A percentile compares a stretch with the other conserved stretches of the same genome.
phyloP scores from a whole-genome alignment of 2,888 invertebrate genomes.

The Acheta domesticus region DNA sequence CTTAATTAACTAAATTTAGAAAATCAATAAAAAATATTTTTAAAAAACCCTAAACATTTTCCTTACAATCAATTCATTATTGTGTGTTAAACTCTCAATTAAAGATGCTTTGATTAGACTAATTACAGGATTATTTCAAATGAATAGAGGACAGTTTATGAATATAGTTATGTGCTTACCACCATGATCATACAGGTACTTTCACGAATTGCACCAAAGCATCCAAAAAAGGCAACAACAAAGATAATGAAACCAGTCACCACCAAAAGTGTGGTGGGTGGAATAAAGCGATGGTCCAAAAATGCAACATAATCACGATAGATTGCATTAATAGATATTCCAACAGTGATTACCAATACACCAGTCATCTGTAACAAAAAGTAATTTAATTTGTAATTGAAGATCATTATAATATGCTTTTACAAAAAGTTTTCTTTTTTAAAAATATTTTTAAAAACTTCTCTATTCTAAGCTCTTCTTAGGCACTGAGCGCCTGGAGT shows the following conservation, averaged over 20 bases:
- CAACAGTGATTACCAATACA: conserved; percentile 63
- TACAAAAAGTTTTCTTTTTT: background rate
- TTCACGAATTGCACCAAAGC: conserved; percentile 75
- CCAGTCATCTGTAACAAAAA: conserved; percentile 60
- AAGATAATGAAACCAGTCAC: conserved; percentile 70
- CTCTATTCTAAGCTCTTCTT: too few species aligned
- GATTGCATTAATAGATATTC: conserved; percentile 58
- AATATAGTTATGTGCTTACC: conserved; percentile 43
- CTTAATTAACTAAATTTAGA: too few species aligned
- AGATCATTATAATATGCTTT: background rate
- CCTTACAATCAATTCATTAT: too few species aligned
- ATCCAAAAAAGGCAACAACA: conserved; percentile 76
- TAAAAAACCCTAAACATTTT: too few species aligned
- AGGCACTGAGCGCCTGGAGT: too few species aligned
- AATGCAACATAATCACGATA: conserved; percentile 59
- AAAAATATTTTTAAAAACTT: background rate
- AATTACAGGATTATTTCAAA: too few species aligned
- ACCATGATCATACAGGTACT: conserved; percentile 62
- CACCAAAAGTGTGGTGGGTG: conserved; percentile 72
- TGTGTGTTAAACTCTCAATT: too few species aligned
- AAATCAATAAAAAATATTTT: too few species aligned
- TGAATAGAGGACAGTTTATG: background rate
- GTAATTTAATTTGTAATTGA: too few species aligned
- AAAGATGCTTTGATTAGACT: too few species aligned
- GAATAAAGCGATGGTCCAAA: conserved; percentile 60